These are phyloP conservation scores for Goniozus legneri DNA, from an alignment of 1,140 invertebrate genomes.

Conservation along the genomic window DNA sequence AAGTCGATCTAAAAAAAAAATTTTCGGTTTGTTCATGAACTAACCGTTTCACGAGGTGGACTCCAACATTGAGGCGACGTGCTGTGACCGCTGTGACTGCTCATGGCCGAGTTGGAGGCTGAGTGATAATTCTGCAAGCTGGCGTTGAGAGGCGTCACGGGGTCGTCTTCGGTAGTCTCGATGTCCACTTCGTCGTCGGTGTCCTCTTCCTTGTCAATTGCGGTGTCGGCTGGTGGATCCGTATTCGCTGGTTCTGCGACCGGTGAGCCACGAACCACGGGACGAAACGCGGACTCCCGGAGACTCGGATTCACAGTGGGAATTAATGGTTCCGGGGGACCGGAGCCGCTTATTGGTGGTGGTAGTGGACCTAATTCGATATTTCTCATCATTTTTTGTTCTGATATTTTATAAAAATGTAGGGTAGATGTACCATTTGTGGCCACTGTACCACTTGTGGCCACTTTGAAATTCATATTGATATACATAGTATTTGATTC, in stretches of 20 bases:
- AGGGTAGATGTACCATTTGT: no score
- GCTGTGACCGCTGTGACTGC: constrained; percentile 41
- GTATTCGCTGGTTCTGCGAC: constrained; percentile 27
- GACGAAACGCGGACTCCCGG: constrained; percentile 66
- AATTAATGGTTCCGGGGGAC: constrained; percentile 36
- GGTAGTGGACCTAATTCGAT: constrained; percentile 35
- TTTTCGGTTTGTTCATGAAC: no score
- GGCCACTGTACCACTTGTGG: no score
- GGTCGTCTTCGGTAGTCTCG: constrained; percentile 47
- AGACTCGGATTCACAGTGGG: constrained; percentile 27
- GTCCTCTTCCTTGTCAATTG: constrained; percentile 35
- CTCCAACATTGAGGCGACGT: constrained; percentile 49
- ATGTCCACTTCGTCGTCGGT: constrained; percentile 51
- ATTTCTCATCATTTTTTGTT: not conserved
- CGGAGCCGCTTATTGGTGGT: constrained; percentile 35
- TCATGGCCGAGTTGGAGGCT: constrained; percentile 37
- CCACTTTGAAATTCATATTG: no score
- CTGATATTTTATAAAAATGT: no score
- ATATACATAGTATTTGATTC: no score
- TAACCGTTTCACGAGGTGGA: constrained; percentile 48
- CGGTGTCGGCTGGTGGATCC: constrained; percentile 12
- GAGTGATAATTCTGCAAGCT: constrained; percentile 33
- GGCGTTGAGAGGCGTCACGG: constrained; percentile 28
- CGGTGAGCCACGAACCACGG: constrained; percentile 52
- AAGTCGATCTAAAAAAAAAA: no score